Percentiles rank a stretch among this genome's conserved stretches.
Evolutionary conservation across 2,113 vertebrate species (phyloP).

Genomic region (Zonotrichia leucophrys): DNA sequence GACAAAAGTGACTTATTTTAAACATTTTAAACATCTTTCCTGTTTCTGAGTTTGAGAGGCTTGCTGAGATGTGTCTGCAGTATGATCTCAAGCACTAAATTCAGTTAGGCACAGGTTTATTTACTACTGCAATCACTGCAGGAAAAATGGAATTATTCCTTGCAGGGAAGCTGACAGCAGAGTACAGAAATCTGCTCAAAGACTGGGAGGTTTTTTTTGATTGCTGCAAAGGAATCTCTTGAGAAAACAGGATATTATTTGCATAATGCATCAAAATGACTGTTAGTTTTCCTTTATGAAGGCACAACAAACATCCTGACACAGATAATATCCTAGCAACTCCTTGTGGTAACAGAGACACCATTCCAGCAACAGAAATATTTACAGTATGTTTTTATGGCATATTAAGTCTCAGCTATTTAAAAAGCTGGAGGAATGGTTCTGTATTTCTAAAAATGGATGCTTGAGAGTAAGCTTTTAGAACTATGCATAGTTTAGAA

Average conservation of each 20-base stretch:
- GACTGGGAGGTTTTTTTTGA: background rate
- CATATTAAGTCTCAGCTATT: conserved; percentile 13
- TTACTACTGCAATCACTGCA: background rate
- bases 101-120: background rate
- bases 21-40: background rate
- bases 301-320: conserved; percentile 42
- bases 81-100: background rate
- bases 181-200: background rate
- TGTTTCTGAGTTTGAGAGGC: background rate
- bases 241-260: conserved; percentile 25
- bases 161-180: background rate
- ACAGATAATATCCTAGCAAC: conserved; percentile 72
- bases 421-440: conserved; percentile 9
- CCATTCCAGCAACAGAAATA: conserved; percentile 50
- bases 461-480: background rate
- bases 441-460: conserved; percentile 47
- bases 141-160: background rate
- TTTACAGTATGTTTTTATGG: conserved; percentile 57
- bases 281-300: conserved; percentile 41
- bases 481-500: background rate
- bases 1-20: background rate
- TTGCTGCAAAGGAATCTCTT: background rate
- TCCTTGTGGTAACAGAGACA: conserved; percentile 10
- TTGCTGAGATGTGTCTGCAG: background rate
- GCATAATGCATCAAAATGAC: conserved; percentile 29